A percentile compares a stretch with the other conserved stretches of the same genome.
phyloP scores from a whole-genome alignment of 2,113 vertebrate genomes.

The Sitta europaea region DNA sequence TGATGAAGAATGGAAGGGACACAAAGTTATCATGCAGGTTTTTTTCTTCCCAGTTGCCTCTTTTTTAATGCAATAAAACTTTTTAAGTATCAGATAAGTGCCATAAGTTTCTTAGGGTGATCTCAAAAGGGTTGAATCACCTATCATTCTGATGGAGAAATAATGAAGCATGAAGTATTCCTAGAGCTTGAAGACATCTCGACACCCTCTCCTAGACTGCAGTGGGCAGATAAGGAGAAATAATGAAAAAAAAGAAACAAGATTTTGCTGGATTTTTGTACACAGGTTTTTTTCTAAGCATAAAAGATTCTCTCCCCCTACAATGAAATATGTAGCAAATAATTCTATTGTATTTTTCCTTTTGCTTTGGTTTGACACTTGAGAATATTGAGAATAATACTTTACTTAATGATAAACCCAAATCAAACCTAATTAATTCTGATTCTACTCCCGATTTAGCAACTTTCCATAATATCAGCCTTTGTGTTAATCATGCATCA shows the following conservation, averaged over 20 bases:
- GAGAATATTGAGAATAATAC: not conserved
- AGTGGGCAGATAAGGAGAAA: not conserved
- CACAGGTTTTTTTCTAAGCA: not conserved
- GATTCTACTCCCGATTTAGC: not conserved
- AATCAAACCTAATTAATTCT: not conserved
- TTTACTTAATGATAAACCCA: not conserved
- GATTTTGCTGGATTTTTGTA: not conserved
- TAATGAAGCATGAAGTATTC: not conserved
- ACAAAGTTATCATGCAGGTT: not conserved
- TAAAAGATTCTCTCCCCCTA: not conserved
- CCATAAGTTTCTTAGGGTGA: not conserved
- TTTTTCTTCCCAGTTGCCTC: not conserved
- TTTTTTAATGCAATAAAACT: not conserved
- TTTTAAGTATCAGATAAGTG: not conserved
- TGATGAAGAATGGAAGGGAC: not conserved
- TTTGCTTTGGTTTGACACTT: not conserved
- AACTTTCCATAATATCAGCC: not conserved
- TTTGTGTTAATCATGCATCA: not conserved
- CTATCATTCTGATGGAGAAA: not conserved
- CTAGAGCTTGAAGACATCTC: not conserved
- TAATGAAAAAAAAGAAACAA: not conserved
- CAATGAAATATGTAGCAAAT: not conserved
- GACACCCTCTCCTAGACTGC: not conserved
- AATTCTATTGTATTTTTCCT: not conserved
- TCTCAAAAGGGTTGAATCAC: not conserved